These are phyloP conservation scores for Hyla sarda DNA, from an alignment of 2,113 vertebrate genomes.

Conservation along the genomic window DNA sequence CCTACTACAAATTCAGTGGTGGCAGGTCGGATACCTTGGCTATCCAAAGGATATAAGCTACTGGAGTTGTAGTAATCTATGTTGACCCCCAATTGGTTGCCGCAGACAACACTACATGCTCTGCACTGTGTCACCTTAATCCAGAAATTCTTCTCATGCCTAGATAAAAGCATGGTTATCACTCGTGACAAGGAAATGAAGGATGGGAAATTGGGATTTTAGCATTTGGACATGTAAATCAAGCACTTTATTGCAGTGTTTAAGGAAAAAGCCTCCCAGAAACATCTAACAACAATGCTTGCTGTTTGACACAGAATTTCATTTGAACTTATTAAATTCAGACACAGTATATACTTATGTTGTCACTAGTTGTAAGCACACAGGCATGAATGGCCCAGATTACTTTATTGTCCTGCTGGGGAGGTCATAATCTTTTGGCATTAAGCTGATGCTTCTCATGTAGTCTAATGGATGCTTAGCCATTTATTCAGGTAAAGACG, in stretches of 20 bases:
- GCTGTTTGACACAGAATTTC: slow-evolving; percentile 49
- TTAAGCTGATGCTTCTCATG: slow-evolving; percentile 57
- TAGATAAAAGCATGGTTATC: not conserved
- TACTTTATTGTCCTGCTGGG: slow-evolving; percentile 57
- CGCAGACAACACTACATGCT: not conserved
- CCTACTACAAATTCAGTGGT: not conserved
- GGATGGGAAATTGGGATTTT: not conserved
- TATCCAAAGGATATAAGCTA: too few species aligned
- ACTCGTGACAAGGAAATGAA: slow-evolving; percentile 11
- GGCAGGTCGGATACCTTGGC: not conserved
- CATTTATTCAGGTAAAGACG: slow-evolving; percentile 55
- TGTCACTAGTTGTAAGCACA: slow-evolving; percentile 52
- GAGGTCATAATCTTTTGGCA: slow-evolving; percentile 55
- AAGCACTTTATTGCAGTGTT: slow-evolving; percentile 50
- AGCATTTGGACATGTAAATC: slow-evolving; percentile 40
- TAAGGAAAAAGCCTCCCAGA: slow-evolving; percentile 24
- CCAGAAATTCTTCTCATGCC: not conserved
- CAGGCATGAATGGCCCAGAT: slow-evolving; percentile 51
- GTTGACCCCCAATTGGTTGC: not conserved
- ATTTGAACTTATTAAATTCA: slow-evolving; percentile 58
- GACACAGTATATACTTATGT: slow-evolving; percentile 52
- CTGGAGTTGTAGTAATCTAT: too few species aligned
- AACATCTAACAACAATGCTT: slow-evolving; percentile 51
- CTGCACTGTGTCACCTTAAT: not conserved
- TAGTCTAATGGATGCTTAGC: slow-evolving; percentile 54